Evolutionary conservation across 2,113 vertebrate genomes (phyloP).

Genomic region (Notiomystis cincta): DNA sequence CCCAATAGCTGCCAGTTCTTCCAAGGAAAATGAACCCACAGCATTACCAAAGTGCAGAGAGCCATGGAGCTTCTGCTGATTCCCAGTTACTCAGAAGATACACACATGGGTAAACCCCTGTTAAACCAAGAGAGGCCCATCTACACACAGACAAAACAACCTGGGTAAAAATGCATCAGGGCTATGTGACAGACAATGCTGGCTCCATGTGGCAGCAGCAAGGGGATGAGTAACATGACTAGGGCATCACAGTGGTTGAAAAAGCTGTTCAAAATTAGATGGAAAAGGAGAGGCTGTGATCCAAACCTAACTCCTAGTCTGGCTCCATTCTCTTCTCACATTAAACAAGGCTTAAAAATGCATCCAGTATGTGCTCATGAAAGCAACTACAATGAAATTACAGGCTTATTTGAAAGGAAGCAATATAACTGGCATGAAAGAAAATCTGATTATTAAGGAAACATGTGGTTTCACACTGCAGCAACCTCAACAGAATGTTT

Average conservation of each 20-base stretch:
- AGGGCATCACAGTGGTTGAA: background rate
- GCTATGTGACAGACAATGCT: background rate
- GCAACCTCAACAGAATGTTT: background rate
- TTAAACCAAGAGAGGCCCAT: background rate
- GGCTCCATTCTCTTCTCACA: background rate
- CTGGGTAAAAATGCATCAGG: background rate
- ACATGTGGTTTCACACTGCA: background rate
- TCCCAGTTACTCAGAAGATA: background rate
- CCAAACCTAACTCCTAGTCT: background rate
- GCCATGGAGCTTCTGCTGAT: background rate
- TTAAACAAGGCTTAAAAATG: background rate
- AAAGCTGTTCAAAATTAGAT: background rate
- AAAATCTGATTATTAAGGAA: background rate
- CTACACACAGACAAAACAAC: background rate
- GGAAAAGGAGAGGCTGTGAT: background rate
- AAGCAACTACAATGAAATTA: background rate
- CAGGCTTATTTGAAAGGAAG: background rate
- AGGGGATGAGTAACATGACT: accelerated
- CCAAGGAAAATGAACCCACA: background rate
- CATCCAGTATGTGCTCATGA: background rate
- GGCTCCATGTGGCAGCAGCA: background rate
- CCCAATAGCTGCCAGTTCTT: background rate
- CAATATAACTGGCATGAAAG: background rate
- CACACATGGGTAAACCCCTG: background rate
- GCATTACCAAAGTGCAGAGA: background rate